These are phyloP conservation scores for Sebastes kiyomatsui DNA, from an alignment of 2,797 vertebrate genomes.

Conservation along the genomic window DNA sequence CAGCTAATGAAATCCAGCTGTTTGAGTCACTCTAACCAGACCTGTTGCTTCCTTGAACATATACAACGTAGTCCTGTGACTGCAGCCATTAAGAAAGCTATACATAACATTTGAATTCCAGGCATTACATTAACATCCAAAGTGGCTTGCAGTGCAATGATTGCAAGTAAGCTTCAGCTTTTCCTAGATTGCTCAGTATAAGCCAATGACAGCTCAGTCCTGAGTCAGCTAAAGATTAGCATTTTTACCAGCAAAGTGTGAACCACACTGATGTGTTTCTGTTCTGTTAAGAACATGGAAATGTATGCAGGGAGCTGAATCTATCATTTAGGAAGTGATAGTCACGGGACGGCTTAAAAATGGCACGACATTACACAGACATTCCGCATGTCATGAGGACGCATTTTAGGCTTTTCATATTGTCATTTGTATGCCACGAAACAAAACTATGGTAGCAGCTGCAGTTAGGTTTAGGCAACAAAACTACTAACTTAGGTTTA, in stretches of 20 bases:
- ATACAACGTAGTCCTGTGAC: background rate
- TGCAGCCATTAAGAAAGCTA: background rate
- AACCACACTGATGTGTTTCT: background rate
- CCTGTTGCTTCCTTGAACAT: background rate
- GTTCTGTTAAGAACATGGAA: background rate
- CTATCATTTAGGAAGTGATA: background rate
- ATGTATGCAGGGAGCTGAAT: background rate
- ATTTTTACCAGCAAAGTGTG: background rate
- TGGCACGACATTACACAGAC: too few relatives aligned
- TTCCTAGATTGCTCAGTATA: background rate
- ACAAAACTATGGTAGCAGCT: too few relatives aligned
- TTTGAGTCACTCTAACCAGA: slow-evolving; percentile 2
- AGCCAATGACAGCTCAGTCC: background rate
- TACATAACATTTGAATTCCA: background rate
- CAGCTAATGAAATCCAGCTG: background rate
- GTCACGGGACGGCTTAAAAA: background rate
- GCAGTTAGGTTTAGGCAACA: too few relatives aligned
- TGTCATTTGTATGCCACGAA: too few relatives aligned
- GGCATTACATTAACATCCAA: background rate
- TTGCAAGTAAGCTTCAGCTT: background rate
- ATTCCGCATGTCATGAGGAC: too few relatives aligned
- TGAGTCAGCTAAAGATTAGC: background rate
- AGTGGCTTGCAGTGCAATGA: background rate
- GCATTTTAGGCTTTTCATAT: too few relatives aligned
- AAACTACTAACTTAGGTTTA: too few relatives aligned